Percentiles rank a stretch among this genome's conserved stretches.
Evolutionary conservation across 2,797 vertebrate genomes (phyloP).

Genomic region (Melanotaenia pygmaea): DNA sequence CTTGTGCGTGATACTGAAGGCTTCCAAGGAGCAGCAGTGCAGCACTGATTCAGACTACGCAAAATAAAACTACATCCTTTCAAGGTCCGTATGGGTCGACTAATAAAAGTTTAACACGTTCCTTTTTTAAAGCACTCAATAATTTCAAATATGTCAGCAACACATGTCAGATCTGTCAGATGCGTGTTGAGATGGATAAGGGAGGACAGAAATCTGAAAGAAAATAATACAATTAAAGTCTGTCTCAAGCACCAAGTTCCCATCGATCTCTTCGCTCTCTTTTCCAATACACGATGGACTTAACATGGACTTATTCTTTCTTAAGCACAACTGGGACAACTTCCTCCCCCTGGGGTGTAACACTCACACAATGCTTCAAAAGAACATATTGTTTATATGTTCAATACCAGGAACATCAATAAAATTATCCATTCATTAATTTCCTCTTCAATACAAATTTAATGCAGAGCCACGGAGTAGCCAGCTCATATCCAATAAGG

Average conservation of each 20-base stretch:
- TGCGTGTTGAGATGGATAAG: constrained; percentile 64
- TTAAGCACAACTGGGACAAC: constrained; percentile 74
- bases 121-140: constrained; percentile 71
- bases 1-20: constrained; percentile 57
- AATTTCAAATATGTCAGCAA: constrained; percentile 73
- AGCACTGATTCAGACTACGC: constrained; percentile 34
- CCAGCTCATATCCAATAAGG: constrained; percentile 80
- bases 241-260: constrained; percentile 64
- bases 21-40: constrained; percentile 27
- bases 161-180: constrained; percentile 75
- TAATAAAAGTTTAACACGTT: constrained; percentile 66
- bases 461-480: constrained; percentile 78
- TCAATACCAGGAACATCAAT: constrained; percentile 79
- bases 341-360: constrained; percentile 56
- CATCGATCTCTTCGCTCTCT: constrained; percentile 71
- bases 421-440: constrained; percentile 81
- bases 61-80: constrained; percentile 36
- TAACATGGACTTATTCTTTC: constrained; percentile 81
- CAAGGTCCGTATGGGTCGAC: constrained; percentile 19
- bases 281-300: constrained; percentile 77
- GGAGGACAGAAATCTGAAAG: constrained; percentile 69
- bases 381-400: constrained; percentile 82
- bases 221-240: constrained; percentile 78
- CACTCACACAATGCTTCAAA: constrained; percentile 77
- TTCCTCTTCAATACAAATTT: constrained; percentile 77